Evolutionary conservation across 2,113 vertebrate species (phyloP).

Genomic region (Felis catus): DNA sequence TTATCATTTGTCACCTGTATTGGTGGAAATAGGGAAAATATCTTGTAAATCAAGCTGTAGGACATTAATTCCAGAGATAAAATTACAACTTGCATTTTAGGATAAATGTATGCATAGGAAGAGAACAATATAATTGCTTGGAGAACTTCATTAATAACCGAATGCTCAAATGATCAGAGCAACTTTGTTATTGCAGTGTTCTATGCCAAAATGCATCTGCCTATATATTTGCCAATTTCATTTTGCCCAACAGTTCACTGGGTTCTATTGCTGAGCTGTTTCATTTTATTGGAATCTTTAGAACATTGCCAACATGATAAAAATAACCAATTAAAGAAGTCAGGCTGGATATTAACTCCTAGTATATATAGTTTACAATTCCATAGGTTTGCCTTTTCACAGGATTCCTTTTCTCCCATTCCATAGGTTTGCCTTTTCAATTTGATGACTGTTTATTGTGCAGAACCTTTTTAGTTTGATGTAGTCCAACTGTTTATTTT

Average conservation of each 20-base stretch:
- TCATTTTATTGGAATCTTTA: neutral
- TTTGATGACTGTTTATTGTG: neutral
- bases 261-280: neutral
- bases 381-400: neutral
- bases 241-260: slow-evolving; percentile 32
- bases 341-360: neutral
- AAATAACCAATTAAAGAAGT: neutral
- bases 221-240: slow-evolving; percentile 29
- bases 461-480: neutral
- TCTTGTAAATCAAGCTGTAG: neutral
- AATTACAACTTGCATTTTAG: neutral
- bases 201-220: neutral
- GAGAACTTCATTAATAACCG: slow-evolving; percentile 44
- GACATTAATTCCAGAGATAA: neutral
- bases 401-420: neutral
- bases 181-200: neutral
- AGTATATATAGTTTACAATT: neutral
- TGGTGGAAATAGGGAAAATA: neutral
- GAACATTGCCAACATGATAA: neutral
- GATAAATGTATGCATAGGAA: neutral
- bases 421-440: neutral
- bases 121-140: neutral
- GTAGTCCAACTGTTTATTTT: neutral
- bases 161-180: neutral
- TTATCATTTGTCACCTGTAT: slow-evolving; percentile 31